Base-by-base conservation (phyloP, 2,797 vertebrate species). In the Caiman crocodilus region DNA sequence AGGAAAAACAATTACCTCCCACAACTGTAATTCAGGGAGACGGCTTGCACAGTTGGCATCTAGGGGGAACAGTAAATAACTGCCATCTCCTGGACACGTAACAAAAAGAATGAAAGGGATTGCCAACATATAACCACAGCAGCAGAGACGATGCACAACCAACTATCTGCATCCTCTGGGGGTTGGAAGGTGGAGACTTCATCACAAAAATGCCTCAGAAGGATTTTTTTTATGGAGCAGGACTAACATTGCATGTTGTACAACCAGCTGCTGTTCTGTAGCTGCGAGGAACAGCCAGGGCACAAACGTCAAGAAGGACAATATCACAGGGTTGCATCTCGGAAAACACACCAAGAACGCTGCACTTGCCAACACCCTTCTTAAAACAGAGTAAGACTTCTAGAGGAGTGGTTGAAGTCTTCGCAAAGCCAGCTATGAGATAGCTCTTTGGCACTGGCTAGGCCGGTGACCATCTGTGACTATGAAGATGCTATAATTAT, bases 51-150 rank as follows among this genome's bases (percentile, higher is more conserved):
- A 89, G 89, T 60, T 77, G 87, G 76, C 73, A 91, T 67, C 91
- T 80, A 25, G 89, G 79, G 93, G 65, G 91, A 93, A 95, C 78
- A 95, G 87, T 85, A 82, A 42, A 86, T 95, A 95, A 95, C 88
- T 94, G 83, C 74, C 23, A 90, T 58, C 26, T 75, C 90, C 83
- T 92, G 76, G 73, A 90, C 65, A 73, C 26, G 9, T 42, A 89
- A 87, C 56, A 65, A 32, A 89, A 20, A 57, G 7, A 73, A 65
- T 74, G 6, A 32, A 28, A 17, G 16, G 8, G 6, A 55, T 35
- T 74, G 56, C 82, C 42, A 76, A 58, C 89, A 90, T 60, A 93
- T 58, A 94, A 87, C 82, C 85, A 81, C 85, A 78, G 10, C 30
- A 90, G 63, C 35, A 92, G 69, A 89, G 73, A 94, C 42, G 9